Base-by-base conservation (phyloP, 2,113 vertebrate species). In the Ptychochromis oligacanthus region DNA sequence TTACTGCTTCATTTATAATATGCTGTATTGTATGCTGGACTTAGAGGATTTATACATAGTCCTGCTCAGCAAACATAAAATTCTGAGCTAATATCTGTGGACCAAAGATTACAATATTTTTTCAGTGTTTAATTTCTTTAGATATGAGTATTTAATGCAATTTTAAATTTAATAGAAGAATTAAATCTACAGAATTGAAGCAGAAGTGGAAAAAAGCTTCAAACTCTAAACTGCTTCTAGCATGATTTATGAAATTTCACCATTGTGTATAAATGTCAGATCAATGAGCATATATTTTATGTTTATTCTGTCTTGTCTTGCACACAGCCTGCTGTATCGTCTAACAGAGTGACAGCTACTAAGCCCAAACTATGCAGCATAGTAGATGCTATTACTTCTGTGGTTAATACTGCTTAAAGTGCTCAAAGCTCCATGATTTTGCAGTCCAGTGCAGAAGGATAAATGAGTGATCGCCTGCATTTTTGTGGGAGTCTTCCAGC, bases 1-100 rank as follows among this genome's bases (percentile, higher is more conserved):
- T 74, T 28, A 64, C 77, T 17, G 55, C 79, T 72, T 40, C 60
- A 55, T 75, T 75, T 46, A 74, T 67, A 52, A 62, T 52, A 1
- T 7, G 28, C 34, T 77, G 20, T 31, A 31, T 31, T 31, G 28
- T 31, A 55, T 55, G 70, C 26, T 54, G 46, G 46, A 54, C 46
- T 72, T 54, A 9, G 46, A 34, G 46, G 46, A 72, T 72, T 54
- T 54, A 54, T 12, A 34, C 46, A n/a, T 17, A 36, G 67, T 72
- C 10, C 46, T 72, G 43, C 65, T 52, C 24, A 2, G 24, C 43
- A 52, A 72, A 52, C 24, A 52, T 31, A 52, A 52, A 72, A 52
- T 31, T 70, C 43, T 49, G 43, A 13, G 24, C 10, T 70, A 52
- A 72, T 7, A 18, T 52, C 67, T 52, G 67, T 31, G 46, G 26